These are phyloP conservation scores for Naso thynnoides DNA, from an alignment of 2,797 vertebrate genomes.

Conservation along the genomic window DNA sequence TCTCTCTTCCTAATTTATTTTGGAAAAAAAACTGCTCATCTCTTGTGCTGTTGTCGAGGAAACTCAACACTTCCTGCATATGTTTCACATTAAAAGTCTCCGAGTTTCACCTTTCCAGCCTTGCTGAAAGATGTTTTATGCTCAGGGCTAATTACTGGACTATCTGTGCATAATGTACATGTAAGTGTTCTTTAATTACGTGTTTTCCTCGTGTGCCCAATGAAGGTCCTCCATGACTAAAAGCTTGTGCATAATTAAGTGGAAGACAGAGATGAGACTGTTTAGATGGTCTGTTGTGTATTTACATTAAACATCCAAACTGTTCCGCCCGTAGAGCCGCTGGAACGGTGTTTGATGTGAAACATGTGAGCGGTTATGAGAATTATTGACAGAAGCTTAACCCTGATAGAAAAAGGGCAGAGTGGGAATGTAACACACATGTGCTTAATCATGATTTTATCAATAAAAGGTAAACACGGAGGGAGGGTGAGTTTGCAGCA, in stretches of 20 bases:
- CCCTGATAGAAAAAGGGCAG: background rate
- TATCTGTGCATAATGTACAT: background rate
- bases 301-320: background rate
- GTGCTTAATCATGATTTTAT: background rate
- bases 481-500: background rate
- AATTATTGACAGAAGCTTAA: background rate
- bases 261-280: background rate
- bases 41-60: background rate
- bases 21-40: background rate
- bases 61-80: background rate
- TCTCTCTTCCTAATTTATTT: background rate
- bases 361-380: background rate
- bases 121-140: background rate
- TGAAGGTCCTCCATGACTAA: background rate
- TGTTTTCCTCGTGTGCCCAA: background rate
- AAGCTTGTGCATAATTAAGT: background rate
- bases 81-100: conserved; percentile 14
- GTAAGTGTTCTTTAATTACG: background rate
- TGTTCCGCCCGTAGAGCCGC: background rate
- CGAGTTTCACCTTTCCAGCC: too few relatives aligned
- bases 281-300: background rate
- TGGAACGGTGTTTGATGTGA: conserved; percentile 4
- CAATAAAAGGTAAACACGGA: background rate
- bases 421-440: background rate
- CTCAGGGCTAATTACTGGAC: background rate